phyloP scores from a whole-genome alignment of 2,797 vertebrate genomes.

The Mormyrus hasselquistii region DNA sequence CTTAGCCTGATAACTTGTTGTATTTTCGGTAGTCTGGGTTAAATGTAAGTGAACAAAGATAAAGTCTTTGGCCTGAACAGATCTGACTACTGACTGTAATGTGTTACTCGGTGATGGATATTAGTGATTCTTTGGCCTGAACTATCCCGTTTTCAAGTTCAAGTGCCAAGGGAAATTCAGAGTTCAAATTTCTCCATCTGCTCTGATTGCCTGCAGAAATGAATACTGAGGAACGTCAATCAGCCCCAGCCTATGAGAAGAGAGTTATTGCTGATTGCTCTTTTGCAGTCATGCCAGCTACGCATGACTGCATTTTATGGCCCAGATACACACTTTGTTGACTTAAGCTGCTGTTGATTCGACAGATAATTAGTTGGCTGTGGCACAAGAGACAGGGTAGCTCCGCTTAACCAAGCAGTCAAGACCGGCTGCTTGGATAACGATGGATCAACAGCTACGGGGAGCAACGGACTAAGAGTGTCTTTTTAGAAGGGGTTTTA shows the following conservation, averaged over 20 bases:
- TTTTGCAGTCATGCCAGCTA: neutral
- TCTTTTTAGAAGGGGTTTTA: slow-evolving; percentile 16
- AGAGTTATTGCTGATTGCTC: neutral
- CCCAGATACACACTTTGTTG: neutral
- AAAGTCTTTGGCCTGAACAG: neutral
- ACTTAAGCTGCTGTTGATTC: neutral
- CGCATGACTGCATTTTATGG: neutral
- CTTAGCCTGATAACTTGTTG: neutral
- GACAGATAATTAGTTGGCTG: slow-evolving; percentile 28
- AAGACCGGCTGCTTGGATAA: slow-evolving; percentile 17
- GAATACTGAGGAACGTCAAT: neutral
- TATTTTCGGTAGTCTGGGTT: neutral
- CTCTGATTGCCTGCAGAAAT: neutral
- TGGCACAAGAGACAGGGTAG: slow-evolving; percentile 28
- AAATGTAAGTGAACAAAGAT: neutral
- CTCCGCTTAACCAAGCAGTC: neutral
- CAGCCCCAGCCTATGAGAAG: neutral
- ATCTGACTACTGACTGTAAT: neutral
- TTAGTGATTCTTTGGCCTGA: neutral
- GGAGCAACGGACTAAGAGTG: slow-evolving; percentile 21
- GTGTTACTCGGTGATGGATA: neutral
- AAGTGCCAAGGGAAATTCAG: slow-evolving; percentile 1
- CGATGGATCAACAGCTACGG: slow-evolving; percentile 31
- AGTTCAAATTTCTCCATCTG: neutral
- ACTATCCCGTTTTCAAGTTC: neutral